phyloP scores from a whole-genome alignment of 2,113 vertebrate genomes.

The Onychorhynchus coronatus region DNA sequence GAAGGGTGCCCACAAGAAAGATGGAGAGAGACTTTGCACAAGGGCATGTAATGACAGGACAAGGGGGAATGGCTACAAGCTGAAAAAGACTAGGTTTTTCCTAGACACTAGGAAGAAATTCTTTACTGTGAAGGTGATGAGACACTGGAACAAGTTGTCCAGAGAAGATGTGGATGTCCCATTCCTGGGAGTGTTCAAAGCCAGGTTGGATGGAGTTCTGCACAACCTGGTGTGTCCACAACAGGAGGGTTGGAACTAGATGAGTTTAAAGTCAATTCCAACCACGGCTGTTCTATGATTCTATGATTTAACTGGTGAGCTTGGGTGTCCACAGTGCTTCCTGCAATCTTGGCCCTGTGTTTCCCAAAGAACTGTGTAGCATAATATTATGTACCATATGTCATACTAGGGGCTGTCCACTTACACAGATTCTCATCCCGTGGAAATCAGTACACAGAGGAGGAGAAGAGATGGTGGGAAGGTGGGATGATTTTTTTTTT shows the following conservation, averaged over 20 bases:
- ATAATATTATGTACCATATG: background rate
- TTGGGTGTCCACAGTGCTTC: background rate
- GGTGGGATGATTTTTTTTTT: background rate
- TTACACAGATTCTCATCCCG: background rate
- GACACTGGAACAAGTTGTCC: background rate
- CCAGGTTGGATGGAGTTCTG: background rate
- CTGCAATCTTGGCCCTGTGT: background rate
- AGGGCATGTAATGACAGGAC: background rate
- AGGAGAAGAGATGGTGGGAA: background rate
- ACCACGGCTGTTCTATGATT: background rate
- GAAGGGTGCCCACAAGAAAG: background rate
- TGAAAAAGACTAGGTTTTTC: background rate
- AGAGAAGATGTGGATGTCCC: background rate
- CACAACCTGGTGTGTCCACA: too few relatives aligned
- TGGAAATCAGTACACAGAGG: background rate
- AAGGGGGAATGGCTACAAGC: background rate
- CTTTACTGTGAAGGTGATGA: fast-evolving
- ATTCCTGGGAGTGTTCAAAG: background rate
- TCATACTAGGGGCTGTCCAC: background rate
- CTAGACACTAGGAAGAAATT: background rate
- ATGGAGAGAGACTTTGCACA: background rate
- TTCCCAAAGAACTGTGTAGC: background rate
- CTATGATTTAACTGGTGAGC: background rate
- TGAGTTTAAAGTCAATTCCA: background rate
- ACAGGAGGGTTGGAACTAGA: background rate